Conservation (phyloP, 2,888 invertebrate species). For the Melieria omissa region DNA sequence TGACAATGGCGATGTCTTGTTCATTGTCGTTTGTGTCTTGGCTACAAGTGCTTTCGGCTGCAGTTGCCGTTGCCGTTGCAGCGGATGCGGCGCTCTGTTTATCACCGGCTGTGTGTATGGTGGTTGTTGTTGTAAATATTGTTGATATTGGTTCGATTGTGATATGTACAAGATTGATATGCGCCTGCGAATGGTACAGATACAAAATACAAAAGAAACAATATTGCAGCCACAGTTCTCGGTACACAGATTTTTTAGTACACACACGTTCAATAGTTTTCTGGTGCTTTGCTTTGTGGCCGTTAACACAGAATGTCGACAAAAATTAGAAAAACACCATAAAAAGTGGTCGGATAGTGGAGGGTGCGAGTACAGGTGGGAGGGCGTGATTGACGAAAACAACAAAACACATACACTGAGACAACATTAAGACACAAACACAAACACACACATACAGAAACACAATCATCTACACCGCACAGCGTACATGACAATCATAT, state of each 20-base stretch:
- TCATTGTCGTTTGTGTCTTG: too few species aligned
- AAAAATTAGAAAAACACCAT: too few species aligned
- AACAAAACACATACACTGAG: neutral
- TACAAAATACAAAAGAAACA: slow-evolving; percentile 9
- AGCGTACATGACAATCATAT: neutral
- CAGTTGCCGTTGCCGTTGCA: slow-evolving; percentile 30
- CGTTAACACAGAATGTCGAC: too few species aligned
- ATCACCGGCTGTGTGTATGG: slow-evolving; percentile 22
- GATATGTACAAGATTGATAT: slow-evolving; percentile 65
- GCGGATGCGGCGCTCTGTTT: slow-evolving; percentile 18
- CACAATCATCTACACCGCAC: neutral
- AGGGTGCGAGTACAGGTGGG: too few species aligned
- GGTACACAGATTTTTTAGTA: too few species aligned
- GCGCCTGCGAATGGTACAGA: slow-evolving; percentile 57
- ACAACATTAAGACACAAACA: neutral
- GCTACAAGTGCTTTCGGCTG: neutral
- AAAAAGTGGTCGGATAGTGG: too few species aligned
- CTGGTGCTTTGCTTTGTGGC: too few species aligned
- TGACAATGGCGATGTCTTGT: too few species aligned
- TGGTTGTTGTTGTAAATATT: slow-evolving; percentile 32
- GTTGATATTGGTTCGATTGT: slow-evolving; percentile 57
- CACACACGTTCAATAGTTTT: too few species aligned
- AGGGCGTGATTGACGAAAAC: too few species aligned
- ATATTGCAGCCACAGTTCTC: too few species aligned
- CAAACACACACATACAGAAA: neutral